phyloP scores from a whole-genome alignment of 2,888 invertebrate species.

The Cephus runcator region DNA sequence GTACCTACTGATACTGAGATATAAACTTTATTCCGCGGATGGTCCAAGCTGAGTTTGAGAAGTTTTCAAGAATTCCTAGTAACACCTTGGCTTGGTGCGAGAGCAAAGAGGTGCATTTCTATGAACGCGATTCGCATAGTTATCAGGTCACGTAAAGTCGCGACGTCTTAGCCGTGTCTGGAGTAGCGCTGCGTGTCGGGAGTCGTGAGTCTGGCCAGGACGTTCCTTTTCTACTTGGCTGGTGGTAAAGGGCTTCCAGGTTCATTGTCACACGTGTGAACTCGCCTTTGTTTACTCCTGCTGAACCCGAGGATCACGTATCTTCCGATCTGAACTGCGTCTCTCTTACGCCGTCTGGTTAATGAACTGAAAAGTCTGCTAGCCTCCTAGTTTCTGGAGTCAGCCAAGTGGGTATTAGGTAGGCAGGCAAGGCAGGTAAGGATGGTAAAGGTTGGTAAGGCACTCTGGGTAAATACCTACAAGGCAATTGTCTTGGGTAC shows the following conservation, averaged over 20 bases:
- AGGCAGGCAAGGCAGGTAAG: not conserved
- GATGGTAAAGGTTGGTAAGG: not conserved
- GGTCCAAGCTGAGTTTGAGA: not conserved
- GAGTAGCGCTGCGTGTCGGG: constrained; percentile 11
- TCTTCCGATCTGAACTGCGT: constrained; percentile 44
- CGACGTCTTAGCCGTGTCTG: constrained; percentile 36
- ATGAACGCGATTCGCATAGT: constrained; percentile 43
- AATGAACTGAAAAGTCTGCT: constrained; percentile 40
- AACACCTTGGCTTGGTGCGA: not conserved
- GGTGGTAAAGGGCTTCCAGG: constrained; percentile 41
- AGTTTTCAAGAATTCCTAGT: not conserved
- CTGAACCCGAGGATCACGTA: constrained; percentile 35
- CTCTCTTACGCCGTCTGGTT: constrained; percentile 43
- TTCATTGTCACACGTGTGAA: constrained; percentile 58
- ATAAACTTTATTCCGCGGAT: not conserved
- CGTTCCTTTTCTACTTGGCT: not conserved
- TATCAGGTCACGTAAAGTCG: constrained; percentile 44
- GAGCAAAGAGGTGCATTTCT: not conserved
- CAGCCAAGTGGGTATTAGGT: not conserved
- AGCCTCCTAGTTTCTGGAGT: not conserved
- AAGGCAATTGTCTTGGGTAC: not conserved
- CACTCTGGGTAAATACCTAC: not conserved
- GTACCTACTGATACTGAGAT: not conserved
- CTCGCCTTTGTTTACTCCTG: constrained; percentile 47
- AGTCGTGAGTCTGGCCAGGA: not conserved